Evolutionary conservation across 2,113 vertebrate species (phyloP).

Genomic region (Ciconia maguari): DNA sequence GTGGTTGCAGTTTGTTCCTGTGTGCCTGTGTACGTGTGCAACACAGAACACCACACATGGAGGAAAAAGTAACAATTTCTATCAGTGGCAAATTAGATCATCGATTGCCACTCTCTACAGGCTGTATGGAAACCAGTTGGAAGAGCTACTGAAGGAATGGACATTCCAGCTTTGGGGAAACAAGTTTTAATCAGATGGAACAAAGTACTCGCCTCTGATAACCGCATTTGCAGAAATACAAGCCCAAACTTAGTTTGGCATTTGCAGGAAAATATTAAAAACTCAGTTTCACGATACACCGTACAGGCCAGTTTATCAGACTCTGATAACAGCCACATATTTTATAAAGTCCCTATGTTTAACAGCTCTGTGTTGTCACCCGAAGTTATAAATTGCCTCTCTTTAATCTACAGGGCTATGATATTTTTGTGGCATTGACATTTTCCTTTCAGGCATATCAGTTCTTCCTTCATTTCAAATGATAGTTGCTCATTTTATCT

Average conservation of each 20-base stretch:
- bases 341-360: not conserved
- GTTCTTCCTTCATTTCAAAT: not conserved
- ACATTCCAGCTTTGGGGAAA: not conserved
- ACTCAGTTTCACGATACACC: not conserved
- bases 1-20: not conserved
- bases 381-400: not conserved
- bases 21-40: fast-evolving
- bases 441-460: constrained; percentile 37
- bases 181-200: not conserved
- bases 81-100: not conserved
- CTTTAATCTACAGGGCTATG: not conserved
- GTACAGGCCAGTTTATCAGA: not conserved
- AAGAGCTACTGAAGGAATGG: not conserved
- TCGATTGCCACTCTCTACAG: fast-evolving
- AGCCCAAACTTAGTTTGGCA: not conserved
- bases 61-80: not conserved
- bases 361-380: not conserved
- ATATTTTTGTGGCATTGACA: not conserved
- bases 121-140: not conserved
- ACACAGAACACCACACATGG: fast-evolving
- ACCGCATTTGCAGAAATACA: fast-evolving
- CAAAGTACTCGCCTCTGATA: not conserved
- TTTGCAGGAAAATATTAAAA: not conserved
- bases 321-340: not conserved
- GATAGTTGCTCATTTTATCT: constrained; percentile 16